A percentile compares a stretch with the other conserved stretches of the same genome.
Conservation (phyloP, 2,797 vertebrate species). For the Spinibarbus caldwelli region DNA sequence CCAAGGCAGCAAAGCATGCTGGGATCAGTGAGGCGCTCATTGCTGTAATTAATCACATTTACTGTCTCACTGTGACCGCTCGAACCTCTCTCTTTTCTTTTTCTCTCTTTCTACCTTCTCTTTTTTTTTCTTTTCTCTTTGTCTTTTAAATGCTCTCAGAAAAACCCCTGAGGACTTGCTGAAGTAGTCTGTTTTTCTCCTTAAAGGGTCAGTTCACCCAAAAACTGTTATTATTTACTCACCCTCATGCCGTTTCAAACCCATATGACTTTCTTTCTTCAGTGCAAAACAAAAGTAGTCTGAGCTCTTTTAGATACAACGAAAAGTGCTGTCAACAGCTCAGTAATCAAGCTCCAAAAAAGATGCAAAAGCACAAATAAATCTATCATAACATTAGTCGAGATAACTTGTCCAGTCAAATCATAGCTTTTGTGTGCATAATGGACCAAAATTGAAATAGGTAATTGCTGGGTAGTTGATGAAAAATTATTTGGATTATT, state of each 20-base stretch:
- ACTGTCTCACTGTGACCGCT: constrained; percentile 45
- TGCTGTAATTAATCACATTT: constrained; percentile 61
- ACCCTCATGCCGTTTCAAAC: neutral
- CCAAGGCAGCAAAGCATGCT: constrained; percentile 44
- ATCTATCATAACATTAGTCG: neutral
- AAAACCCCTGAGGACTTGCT: neutral
- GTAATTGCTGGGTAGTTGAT: neutral
- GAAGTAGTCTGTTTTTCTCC: neutral
- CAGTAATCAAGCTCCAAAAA: neutral
- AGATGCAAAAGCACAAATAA: neutral
- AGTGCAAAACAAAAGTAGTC: constrained; percentile 1
- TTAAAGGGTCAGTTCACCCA: constrained; percentile 13
- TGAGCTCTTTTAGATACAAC: neutral
- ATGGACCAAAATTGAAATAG: neutral
- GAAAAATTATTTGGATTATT: neutral
- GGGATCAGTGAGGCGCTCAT: constrained; percentile 37
- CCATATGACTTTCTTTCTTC: neutral
- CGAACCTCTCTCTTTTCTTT: constrained; percentile 7
- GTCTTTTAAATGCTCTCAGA: constrained; percentile 1
- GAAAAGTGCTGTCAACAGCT: neutral
- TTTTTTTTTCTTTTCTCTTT: constrained; percentile 4
- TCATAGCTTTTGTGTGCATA: neutral
- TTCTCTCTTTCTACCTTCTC: constrained; percentile 23
- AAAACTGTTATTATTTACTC: neutral
- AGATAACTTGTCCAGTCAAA: neutral